Conservation (phyloP, 2,113 vertebrate genomes). For the Arizona elegans region DNA sequence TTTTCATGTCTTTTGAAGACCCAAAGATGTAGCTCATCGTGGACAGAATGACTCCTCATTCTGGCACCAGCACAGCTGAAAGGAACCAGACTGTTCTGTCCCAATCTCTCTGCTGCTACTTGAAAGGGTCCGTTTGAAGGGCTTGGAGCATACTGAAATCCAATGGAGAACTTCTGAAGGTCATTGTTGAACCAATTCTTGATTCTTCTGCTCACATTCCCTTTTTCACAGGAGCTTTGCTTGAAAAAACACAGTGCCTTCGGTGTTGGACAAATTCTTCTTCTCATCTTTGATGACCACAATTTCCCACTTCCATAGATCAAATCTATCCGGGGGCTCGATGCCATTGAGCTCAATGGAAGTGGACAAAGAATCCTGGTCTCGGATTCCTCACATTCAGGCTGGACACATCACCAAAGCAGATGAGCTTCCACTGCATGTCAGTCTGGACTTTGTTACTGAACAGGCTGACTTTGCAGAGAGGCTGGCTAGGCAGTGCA, state of each 20-base stretch:
- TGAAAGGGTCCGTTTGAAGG: background rate
- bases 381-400: background rate
- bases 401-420: constrained; percentile 1
- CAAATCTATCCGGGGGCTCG: background rate
- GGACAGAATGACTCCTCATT: background rate
- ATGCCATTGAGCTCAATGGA: no score
- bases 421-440: constrained; percentile 6
- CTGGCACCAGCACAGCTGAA: background rate
- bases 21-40: background rate
- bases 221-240: background rate
- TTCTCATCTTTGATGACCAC: background rate
- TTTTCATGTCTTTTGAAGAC: background rate
- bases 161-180: constrained; percentile 4
- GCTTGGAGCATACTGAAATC: background rate
- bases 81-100: background rate
- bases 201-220: background rate
- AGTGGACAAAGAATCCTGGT: background rate
- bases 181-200: background rate
- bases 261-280: background rate
- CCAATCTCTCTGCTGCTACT: background rate
- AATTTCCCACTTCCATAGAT: background rate
- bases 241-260: constrained; percentile 15
- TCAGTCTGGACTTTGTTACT: background rate
- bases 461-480: background rate
- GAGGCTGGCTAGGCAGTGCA: background rate